Base-by-base conservation (phyloP, 2,113 vertebrate genomes). In the Phalacrocorax brasilianus region DNA sequence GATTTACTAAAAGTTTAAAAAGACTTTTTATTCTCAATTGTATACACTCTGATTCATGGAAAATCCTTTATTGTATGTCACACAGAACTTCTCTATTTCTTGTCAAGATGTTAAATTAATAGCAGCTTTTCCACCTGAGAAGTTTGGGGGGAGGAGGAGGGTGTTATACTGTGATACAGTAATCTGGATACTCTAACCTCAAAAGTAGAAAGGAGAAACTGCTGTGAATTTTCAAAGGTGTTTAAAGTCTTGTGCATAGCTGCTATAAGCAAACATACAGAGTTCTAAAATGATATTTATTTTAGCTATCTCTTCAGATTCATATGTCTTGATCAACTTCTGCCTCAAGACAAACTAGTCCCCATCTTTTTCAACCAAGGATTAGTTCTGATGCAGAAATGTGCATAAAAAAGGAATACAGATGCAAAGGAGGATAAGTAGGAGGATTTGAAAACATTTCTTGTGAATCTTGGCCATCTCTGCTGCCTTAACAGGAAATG, bases 11-110 rank as follows among this genome's bases (percentile, higher is more conserved):
- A 92, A 88, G 32, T 95, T 94, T 72, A 52, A 93, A 91, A 94
- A 85, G 62, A 58, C 50, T 74, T 95, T 89, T 95, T 83, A 85
- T 96, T 95, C 62, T 94, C 67, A 83, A 44, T 87, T 96, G 62
- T 70, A 27, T 27, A 13, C 47, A 85, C 49, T 82, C 77, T 95
- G 77, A 94, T 96, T 96, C 89, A 93, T 83, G 82, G 88, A 63
- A 90, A 97, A 94, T 67, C 32, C 62, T 89, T 88, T 90, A 52
- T 73, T 92, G 24, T 44, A 28, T 83, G 78, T 85, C 80, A 96
- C 65, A 89, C 8, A 22, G 30, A 78, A 77, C 11, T 89, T 89
- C 70, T 93, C 12, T 88, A 2, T 80, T 94, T 77, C 81, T 93
- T 83, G 81, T 89, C 78, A 96, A 95, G 93, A 53, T 78, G 77